A percentile compares a stretch with the other conserved stretches of the same genome.
Conservation (phyloP, 2,888 invertebrate genomes). For the Girardia tigrina region DNA sequence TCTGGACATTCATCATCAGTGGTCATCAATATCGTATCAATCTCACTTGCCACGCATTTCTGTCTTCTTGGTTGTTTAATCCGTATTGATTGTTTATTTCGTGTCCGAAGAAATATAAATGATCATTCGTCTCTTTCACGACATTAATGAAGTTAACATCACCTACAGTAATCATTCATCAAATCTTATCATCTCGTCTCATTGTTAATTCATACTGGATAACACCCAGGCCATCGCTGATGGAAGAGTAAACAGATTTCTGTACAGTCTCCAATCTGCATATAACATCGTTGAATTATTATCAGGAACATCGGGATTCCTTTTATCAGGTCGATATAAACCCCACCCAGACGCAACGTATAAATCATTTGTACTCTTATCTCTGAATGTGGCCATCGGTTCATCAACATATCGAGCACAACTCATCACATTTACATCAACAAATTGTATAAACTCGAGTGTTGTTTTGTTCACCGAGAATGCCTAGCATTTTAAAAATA, state of each 20-base stretch:
- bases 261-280: not conserved
- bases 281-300: conserved; percentile 27
- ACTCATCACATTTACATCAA: conserved; percentile 12
- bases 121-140: not conserved
- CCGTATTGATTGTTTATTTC: conserved; percentile 16
- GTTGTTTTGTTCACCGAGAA: not conserved
- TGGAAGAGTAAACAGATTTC: not conserved
- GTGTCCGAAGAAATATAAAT: conserved; percentile 1
- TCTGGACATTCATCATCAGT: no score
- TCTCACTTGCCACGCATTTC: not conserved
- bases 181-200: no score
- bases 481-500: no score
- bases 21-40: no score
- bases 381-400: not conserved
- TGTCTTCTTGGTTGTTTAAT: conserved; percentile 10
- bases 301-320: conserved; percentile 23
- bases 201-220: conserved; percentile 4
- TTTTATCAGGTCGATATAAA: not conserved
- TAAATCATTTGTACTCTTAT: not conserved
- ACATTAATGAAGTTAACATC: not conserved
- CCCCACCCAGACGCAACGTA: conserved; percentile 21
- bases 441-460: not conserved
- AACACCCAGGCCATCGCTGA: not conserved
- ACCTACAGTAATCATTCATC: not conserved
- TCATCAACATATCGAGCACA: conserved; percentile 24